Evolutionary conservation across 2,113 vertebrate genomes (phyloP), one percentile per base, ranked within the genome.

Genomic region (Oostethus manadensis): DNA sequence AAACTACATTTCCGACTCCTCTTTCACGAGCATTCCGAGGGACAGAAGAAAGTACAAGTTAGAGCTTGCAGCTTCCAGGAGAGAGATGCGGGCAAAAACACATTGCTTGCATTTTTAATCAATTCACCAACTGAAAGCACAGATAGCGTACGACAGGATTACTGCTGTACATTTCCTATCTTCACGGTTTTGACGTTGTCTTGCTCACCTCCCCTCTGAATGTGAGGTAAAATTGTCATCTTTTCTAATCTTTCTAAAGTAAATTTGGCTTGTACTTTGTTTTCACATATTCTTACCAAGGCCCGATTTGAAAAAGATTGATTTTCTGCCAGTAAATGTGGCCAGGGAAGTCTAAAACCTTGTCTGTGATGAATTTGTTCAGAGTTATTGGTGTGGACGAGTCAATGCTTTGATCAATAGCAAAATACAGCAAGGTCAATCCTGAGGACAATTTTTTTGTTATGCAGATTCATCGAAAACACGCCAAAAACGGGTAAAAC

Each of bases 321-420:
- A 88, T 84, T 87, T 83, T 61, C 74, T 83, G 76, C 68, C 76
- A 82, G 73, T 68, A 33, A 78, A 58, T 73, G 74, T 73, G 60
- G 75, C 66, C 0, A 1, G 5, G 18, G 59, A 60, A 42, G 65
- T 61, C 60, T 67, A 51, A 70, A 82, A 70, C 69, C 61, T 66
- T 40, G 69, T 70, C 61, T 33, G 56, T 85, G 80, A 86, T 86
- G 66, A 86, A 87, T 85, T 77, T 64, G 74, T 75, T 80, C 73
- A 60, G 78, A 74, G 61, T 80, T 84, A 76, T 79, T 75, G 20
- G 71, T 67, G 59, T 64, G 69, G 78, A 72, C 56, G 68, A 83
- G 71, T 84, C 74, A 47, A 81, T 86, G 72, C 14, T 71, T 56
- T 60, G 81, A 87, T 86, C 87, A 81, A 86, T 87, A 69, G 26